Base-by-base conservation (phyloP, 2,888 invertebrate genomes). In the Brachypalpus laphriformis region DNA sequence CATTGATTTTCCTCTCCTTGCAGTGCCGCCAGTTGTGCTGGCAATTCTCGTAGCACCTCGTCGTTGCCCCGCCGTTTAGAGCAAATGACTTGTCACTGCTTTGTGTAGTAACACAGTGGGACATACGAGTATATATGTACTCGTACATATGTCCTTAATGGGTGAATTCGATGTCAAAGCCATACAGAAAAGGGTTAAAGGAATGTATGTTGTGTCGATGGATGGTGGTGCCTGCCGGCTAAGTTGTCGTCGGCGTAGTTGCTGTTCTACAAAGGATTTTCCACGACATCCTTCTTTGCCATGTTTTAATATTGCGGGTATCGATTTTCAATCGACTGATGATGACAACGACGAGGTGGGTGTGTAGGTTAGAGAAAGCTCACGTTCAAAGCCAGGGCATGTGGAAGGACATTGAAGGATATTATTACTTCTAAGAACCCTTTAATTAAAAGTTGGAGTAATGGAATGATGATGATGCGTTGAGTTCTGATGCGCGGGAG, bases 231-330 rank as follows among this genome's bases (percentile, higher is more conserved):
- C 56, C 63, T 49, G 20, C 51, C 25, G 70, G 57, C 25, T 40
- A 37, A 22, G n/a, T 11, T 47, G 31, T 40, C n/a, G 51, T 34
- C 7, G 18, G 14, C 37, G 28, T 63, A 20, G n/a, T 42, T n/a
- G 34, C n/a, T 63, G 59, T 51, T 80, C 75, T 63, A 85, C 70
- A 85, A 85, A 80, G 74, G 77, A 40, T 51, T 16, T 14, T 70
- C 42, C 83, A 66, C 78, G 74, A 78, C 83, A 83, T 83, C 74
- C 66, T 74, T 83, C n/a, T n/a, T 70, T 63, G 61, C 61, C 42
- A 71, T 70, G 63, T 75, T 85, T 80, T 80, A 75, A 85, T 85
- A 85, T 80, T 85, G 80, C 75, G 85, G 85, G 80, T 85, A 85
- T 85, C 63, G 85, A 85, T 85, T 85, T 85, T 85, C 75, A 75